Base-by-base conservation (phyloP, 2,797 vertebrate species). In the Lagocephalus sceleratus region DNA sequence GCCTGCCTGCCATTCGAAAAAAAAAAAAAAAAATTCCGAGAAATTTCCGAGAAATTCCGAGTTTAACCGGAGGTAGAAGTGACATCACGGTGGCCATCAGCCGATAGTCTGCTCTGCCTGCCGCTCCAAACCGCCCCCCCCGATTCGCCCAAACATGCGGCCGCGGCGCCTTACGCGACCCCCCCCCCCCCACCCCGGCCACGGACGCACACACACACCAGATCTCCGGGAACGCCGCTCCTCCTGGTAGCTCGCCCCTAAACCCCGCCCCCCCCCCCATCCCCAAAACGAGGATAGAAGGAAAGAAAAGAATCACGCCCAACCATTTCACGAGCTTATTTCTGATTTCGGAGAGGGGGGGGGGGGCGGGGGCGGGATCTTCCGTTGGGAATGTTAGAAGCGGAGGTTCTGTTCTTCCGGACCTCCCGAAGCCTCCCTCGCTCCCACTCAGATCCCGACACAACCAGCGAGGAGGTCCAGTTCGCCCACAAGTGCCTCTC, bases 161-260 rank as follows among this genome's bases (percentile, higher is more conserved):
- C 84, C 76, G 71, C 76, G 89, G 88, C 90, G 89, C 87, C 87
- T 89, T 90, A n/a, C n/a, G n/a, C n/a, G n/a, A n/a, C n/a, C n/a
- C n/a, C n/a, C n/a, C n/a, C n/a, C n/a, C n/a, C n/a, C 82, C 10
- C 32, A 29, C 26, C 45, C 19, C 17, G 5, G 38, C 23, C 23
- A 54, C 46, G 40, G 40, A 47, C 40, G 56, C 1, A 16, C 40
- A 52, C 0, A 42, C 5, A 45, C 20, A 14, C 9, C 6, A 20
- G 25, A 21, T 5, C 32, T 52, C 4, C 8, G 65, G 59, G 71
- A 14, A 14, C 23, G 7, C 7, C 23, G 7, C 7, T 25, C 23
- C 23, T 25, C 23, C 23, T n/a, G n/a, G n/a, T n/a, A n/a, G n/a
- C n/a, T n/a, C n/a, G n/a, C n/a, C n/a, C n/a, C n/a, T n/a, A n/a